phyloP scores from a whole-genome alignment of 2,113 vertebrate species.

The Diadophis punctatus region DNA sequence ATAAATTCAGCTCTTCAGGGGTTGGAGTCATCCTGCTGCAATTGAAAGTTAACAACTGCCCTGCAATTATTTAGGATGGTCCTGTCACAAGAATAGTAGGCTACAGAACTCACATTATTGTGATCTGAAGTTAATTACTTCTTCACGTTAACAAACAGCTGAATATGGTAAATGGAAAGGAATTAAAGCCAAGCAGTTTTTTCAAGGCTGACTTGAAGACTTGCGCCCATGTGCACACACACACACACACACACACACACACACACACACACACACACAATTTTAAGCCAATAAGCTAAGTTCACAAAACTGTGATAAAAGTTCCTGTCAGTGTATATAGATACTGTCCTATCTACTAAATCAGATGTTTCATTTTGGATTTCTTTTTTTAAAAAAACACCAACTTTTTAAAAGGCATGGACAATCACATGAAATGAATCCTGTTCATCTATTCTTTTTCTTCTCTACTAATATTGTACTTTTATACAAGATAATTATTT shows the following conservation, averaged over 20 bases:
- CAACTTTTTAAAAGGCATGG: neutral
- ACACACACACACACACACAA: neutral
- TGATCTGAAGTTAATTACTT: constrained; percentile 20
- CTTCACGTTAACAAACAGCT: constrained; percentile 11
- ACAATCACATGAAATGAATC: neutral
- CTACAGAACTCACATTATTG: constrained; percentile 13
- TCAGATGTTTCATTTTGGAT: neutral
- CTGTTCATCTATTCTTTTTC: neutral
- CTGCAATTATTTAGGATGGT: neutral
- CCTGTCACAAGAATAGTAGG: constrained; percentile 2
- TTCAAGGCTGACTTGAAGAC: neutral
- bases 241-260: neutral
- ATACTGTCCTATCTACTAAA: neutral
- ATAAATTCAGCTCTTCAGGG: accelerated
- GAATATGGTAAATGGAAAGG: neutral
- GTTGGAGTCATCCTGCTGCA: accelerated
- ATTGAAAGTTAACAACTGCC: constrained; percentile 3
- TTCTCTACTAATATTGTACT: constrained; percentile 50
- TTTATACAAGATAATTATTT: constrained; percentile 19
- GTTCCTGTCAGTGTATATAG: neutral
- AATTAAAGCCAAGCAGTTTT: accelerated
- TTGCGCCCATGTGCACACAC: no score
- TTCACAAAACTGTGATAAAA: neutral
- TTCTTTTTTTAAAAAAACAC: neutral
- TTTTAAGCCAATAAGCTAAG: neutral